Base-by-base conservation (phyloP, 2,888 invertebrate genomes). In the Autographa gamma region DNA sequence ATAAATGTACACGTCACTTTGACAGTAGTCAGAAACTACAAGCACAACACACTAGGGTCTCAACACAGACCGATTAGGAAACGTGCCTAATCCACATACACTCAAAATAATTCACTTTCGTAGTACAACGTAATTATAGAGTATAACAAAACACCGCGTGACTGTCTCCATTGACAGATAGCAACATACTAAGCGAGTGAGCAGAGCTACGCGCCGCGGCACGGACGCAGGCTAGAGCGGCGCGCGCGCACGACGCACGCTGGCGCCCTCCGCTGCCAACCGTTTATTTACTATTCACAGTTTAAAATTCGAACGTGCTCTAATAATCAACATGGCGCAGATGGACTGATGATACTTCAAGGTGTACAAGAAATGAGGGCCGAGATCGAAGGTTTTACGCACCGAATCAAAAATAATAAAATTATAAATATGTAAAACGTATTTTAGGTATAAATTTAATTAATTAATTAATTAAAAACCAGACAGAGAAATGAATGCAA, bases 211-310 rank as follows among this genome's bases (percentile, higher is more conserved):
- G 74, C 80, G 73, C 67, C 79, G 85, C 84, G 82, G 82, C 85
- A 82, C 85, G 82, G 83, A 83, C 75, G 71, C 77, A 38, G 82
- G 84, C 84, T 85, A 84, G 83, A 86, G 83, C 86, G 84, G 90
- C 91, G 93, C 91, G 88, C 93, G 92, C 93, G 93, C 93, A 89
- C 86, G 88, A 86, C 93, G 93, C 93, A 89, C 86, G 88, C 86
- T 85, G 86, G 82, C 64, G 90, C 89, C 90, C 88, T 89, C 90
- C 89, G 89, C 89, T 86, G 86, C 90, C 85, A 86, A 89, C 90
- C 92, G 93, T 94, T 93, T 95, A 95, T 93, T 94, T 94, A 94
- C 93, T 92, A 93, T 93, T 93, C 93, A 92, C 91, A 91, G 90
- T 93, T 94, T 85, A 90, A 90, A 93, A 93, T 90, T 92, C 90